A percentile compares a stretch with the other conserved stretches of the same genome.
Conservation (phyloP, 2,113 vertebrate genomes). For the Guaruba guarouba region DNA sequence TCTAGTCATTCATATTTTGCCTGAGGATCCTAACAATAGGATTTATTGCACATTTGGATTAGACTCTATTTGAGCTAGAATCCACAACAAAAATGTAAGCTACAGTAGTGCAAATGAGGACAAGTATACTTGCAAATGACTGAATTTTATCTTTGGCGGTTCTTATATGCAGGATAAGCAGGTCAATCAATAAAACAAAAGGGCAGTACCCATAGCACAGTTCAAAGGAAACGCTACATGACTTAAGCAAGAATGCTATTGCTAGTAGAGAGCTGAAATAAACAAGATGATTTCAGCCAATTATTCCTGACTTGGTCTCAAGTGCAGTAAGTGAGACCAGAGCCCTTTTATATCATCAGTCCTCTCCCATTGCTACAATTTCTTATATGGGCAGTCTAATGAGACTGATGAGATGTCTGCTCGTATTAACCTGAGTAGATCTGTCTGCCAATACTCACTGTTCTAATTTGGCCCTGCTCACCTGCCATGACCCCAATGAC, state of each 20-base stretch:
- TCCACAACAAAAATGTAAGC: not conserved
- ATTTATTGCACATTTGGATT: accelerated
- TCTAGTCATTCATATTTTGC: not conserved
- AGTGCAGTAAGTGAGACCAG: not conserved
- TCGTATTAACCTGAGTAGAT: not conserved
- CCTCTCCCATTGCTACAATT: not conserved
- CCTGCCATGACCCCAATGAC: not conserved
- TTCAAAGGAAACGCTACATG: not conserved
- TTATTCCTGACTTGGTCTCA: not conserved
- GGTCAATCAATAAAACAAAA: not conserved
- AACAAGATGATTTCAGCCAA: not conserved
- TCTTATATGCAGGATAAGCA: not conserved
- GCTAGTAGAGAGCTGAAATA: not conserved
- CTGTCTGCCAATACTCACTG: not conserved
- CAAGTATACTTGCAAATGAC: not conserved
- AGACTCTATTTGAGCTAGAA: not conserved
- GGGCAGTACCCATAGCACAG: not conserved
- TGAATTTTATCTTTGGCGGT: not conserved
- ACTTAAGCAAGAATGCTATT: not conserved
- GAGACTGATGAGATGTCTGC: not conserved
- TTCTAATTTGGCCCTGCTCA: not conserved
- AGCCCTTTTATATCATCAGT: not conserved
- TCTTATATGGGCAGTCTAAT: not conserved
- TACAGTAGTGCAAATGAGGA: not conserved
- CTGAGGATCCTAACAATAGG: not conserved